These are phyloP conservation scores for Pachyrhynchus sulphureomaculatus DNA, from an alignment of 1,140 invertebrate genomes.

Conservation along the genomic window DNA sequence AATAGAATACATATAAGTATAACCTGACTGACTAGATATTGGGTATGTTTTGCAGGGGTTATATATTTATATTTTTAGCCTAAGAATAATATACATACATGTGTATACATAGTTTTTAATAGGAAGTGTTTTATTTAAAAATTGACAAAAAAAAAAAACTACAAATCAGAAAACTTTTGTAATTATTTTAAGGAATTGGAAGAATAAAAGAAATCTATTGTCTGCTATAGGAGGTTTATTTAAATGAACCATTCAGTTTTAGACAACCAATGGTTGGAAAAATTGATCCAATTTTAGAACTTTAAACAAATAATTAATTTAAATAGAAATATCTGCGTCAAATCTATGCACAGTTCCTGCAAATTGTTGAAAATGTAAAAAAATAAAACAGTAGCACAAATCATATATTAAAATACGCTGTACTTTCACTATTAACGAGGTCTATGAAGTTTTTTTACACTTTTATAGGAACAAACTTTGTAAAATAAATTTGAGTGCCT, in stretches of 20 bases:
- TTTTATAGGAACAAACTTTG: constrained; percentile 30
- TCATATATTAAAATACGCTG: constrained; percentile 13
- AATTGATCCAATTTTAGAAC: not conserved
- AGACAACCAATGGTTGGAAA: too few species aligned
- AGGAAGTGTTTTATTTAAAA: too few species aligned
- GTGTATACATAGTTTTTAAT: too few species aligned
- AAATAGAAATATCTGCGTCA: constrained; percentile 30
- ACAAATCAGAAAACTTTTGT: too few species aligned
- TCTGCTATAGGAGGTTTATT: not conserved
- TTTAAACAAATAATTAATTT: constrained; percentile 30
- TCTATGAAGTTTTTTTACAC: constrained; percentile 13
- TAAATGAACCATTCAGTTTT: not conserved
- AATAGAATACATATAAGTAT: too few species aligned
- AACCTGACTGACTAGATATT: too few species aligned
- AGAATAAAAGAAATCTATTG: too few species aligned
- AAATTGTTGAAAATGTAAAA: constrained; percentile 11
- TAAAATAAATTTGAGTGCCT: constrained; percentile 12
- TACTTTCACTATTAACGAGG: constrained; percentile 1
- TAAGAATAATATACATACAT: too few species aligned
- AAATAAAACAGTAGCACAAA: constrained; percentile 25
- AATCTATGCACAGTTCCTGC: constrained; percentile 16
- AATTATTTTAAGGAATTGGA: too few species aligned
- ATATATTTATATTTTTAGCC: too few species aligned
- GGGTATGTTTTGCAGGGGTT: too few species aligned
- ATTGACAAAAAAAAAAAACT: too few species aligned